Percentiles rank a stretch among this genome's conserved stretches.
phyloP scores from a whole-genome alignment of 2,888 invertebrate genomes.

The Petrolisthes cinctipes region DNA sequence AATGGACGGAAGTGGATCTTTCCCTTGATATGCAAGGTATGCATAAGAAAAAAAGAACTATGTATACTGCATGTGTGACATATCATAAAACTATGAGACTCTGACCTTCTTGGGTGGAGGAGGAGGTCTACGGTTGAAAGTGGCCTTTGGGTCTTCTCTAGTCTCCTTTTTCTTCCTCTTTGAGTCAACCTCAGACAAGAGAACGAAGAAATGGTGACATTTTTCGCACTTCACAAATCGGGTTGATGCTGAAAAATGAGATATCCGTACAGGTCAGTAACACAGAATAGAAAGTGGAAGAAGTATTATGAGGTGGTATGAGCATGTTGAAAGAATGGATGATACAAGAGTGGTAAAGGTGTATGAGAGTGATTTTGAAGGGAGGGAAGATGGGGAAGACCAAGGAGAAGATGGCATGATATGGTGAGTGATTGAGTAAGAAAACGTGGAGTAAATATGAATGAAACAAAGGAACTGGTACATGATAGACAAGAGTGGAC shows the following conservation, averaged over 20 bases:
- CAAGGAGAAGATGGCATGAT: too few species aligned
- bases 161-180: conserved; percentile 77
- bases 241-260: conserved; percentile 78
- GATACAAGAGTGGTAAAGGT: too few species aligned
- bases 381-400: not conserved
- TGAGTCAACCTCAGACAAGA: conserved; percentile 91
- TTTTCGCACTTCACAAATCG: conserved; percentile 98
- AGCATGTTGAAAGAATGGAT: too few species aligned
- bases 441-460: too few species aligned
- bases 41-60: not conserved
- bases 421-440: too few species aligned
- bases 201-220: conserved; percentile 97
- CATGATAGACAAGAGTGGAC: not conserved
- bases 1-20: not conserved
- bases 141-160: conserved; percentile 78
- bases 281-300: not conserved
- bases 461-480: too few species aligned
- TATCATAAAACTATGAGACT: not conserved
- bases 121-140: conserved; percentile 81
- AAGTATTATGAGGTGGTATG: too few species aligned
- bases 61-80: not conserved
- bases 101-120: conserved; percentile 88
- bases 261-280: too few species aligned
- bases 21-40: not conserved
- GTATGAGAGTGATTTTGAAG: not conserved